A percentile compares a stretch with the other conserved stretches of the same genome.
These are phyloP conservation scores for Capitulum mitella DNA, from an alignment of 2,888 invertebrate species.

Conservation along the genomic window DNA sequence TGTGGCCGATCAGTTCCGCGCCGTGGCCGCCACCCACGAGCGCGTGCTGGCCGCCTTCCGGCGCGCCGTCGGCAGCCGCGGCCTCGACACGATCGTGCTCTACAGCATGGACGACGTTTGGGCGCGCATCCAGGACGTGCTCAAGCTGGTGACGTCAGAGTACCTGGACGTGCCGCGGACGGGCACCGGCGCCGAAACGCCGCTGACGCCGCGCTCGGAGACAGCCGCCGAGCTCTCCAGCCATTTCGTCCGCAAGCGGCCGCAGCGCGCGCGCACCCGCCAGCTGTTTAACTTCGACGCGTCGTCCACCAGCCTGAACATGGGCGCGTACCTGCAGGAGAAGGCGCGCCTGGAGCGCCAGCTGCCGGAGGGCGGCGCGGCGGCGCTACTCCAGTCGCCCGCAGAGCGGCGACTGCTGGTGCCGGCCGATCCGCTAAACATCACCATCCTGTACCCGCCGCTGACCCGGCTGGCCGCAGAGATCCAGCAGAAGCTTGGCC, in stretches of 20 bases:
- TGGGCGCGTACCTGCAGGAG: conserved; percentile 50
- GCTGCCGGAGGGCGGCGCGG: conserved; percentile 25
- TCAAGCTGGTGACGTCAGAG: conserved; percentile 74
- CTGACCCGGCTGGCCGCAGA: conserved; percentile 75
- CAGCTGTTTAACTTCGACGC: conserved; percentile 63
- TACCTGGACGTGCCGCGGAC: conserved; percentile 80
- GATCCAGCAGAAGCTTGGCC: conserved; percentile 61
- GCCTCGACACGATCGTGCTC: conserved; percentile 48
- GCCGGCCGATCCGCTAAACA: conserved; percentile 52
- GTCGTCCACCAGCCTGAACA: conserved; percentile 53
- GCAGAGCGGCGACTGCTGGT: conserved; percentile 26
- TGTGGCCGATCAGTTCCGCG: conserved; percentile 72
- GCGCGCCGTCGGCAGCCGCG: conserved; percentile 55
- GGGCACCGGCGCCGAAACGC: conserved; percentile 41
- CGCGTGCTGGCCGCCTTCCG: conserved; percentile 57
- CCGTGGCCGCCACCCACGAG: conserved; percentile 68
- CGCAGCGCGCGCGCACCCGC: conserved; percentile 34
- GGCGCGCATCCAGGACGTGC: conserved; percentile 78
- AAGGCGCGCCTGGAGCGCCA: conserved; percentile 38
- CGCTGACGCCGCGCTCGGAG: conserved; percentile 36
- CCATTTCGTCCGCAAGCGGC: conserved; percentile 47
- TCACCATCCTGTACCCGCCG: conserved; percentile 71
- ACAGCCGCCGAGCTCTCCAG: conserved; percentile 45
- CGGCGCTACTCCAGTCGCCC: not conserved
- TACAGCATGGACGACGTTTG: conserved; percentile 75